Percentiles rank a stretch among this genome's conserved stretches.
phyloP scores from a whole-genome alignment of 2,888 invertebrate species.

The Hypomecis atomaria region DNA sequence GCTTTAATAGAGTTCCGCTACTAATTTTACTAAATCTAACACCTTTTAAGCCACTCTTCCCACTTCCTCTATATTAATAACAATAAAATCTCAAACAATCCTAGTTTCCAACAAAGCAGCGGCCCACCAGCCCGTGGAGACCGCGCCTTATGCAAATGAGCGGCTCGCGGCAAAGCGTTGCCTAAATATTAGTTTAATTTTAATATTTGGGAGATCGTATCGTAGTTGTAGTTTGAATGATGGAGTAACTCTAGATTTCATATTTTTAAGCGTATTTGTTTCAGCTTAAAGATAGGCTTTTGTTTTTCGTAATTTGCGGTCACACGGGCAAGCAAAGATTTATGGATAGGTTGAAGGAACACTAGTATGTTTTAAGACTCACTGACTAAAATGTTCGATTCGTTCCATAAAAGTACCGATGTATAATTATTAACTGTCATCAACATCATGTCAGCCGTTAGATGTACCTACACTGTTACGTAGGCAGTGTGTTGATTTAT shows the following conservation, averaged over 20 bases:
- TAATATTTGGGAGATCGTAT: slow-evolving; percentile 82
- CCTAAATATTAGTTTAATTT: slow-evolving; percentile 85
- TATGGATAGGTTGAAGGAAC: no score
- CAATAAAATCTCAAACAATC: slow-evolving; percentile 11
- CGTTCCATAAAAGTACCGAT: no score
- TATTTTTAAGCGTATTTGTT: slow-evolving; percentile 15
- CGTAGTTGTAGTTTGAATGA: slow-evolving; percentile 43
- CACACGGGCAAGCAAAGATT: no score
- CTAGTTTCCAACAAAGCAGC: slow-evolving; percentile 19
- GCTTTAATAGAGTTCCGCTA: background rate
- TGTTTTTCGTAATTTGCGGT: background rate
- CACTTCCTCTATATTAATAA: slow-evolving; percentile 4
- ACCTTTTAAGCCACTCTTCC: slow-evolving; percentile 8
- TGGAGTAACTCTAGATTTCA: slow-evolving; percentile 52
- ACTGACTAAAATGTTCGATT: no score
- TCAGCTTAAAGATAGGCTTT: slow-evolving; percentile 6
- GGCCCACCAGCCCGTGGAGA: slow-evolving; percentile 45
- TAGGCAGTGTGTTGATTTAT: no score
- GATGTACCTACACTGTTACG: no score
- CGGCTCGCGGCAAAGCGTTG: slow-evolving; percentile 82
- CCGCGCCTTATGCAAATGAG: slow-evolving; percentile 82
- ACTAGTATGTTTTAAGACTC: no score
- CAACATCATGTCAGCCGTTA: no score
- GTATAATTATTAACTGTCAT: no score
- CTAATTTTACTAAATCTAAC: background rate